Evolutionary conservation across 2,797 vertebrate species (phyloP), one percentile per base, ranked within the genome.

Genomic region (Phoxinus dragarum): DNA sequence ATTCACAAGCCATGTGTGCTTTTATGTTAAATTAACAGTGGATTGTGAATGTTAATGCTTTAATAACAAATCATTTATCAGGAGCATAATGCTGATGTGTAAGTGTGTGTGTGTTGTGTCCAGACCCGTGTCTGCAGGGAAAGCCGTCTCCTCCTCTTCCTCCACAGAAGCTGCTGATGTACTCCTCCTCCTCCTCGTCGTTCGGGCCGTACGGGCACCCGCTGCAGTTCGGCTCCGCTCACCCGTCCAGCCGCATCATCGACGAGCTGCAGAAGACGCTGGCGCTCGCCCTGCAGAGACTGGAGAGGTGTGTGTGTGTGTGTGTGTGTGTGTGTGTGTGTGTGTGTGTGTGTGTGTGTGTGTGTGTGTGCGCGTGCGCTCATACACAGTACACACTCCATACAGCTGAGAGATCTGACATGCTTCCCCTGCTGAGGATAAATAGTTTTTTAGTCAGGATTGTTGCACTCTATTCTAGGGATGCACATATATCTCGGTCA

Each of bases 121-220:
- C 92, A 99, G 98, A 99, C 95, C 95, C 97, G 95, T 98, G 96
- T 91, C 95, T 98, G 96, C 96, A 93, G 34, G 96, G 97, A 88
- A 99, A 98, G 93, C 96, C 97, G 94, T 99, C 98, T 77, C 98
- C 98, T 90, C 98, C 98, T 86, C 97, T 99, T 94, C 98, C 98
- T 94, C 98, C 98, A 93, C 99, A 99, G 95, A 99, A 99, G 96
- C 97, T 99, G 92, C 97, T 99, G 97, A 98, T 99, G 89, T 99
- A 97, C 87, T 97, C 98, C 88, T 95, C 95, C 90, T 91, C 96
- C 1, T 81, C 54, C 21, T 64, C 61, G 12, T 87, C 93, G 78
- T 96, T 97, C 80, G 92, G 96, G 27, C 97, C 96, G 92, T 96
- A 94, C 72, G 93, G 94, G 47, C 96, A 97, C 93, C 97, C 97